Evolutionary conservation across 2,113 vertebrate species (phyloP), one percentile per base, ranked within the genome.

Genomic region (Axis porcinus): DNA sequence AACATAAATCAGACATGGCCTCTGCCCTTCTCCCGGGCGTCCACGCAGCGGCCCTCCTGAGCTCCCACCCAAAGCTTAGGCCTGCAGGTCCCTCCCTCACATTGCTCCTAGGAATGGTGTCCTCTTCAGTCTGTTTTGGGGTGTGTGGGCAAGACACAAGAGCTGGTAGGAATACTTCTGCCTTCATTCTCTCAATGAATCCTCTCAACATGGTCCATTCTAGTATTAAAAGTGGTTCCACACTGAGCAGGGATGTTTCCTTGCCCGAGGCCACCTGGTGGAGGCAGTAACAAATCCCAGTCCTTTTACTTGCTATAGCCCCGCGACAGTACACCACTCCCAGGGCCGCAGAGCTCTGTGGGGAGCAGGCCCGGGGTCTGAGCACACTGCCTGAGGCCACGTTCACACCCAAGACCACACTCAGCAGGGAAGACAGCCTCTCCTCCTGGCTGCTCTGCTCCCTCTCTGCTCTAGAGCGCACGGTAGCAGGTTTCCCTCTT

Each of bases 1-100:
- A 47, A 40, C 1, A 0, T 17, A 27, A 8, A 14, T 55, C 17
- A 2, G 78, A 14, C 12, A 10, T 14, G 33, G 60, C 67, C 58
- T 54, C 54, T 30, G n/a, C 33, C 17, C 0, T 36, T 55, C 36
- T 60, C 87, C 25, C 1, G 2, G 54, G 27, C 0, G 1, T 23
- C 67, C n/a, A 54, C 0, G 5, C 9, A n/a, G 90, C 2, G 7
- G 47, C 50, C 12, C 6, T 28, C 27, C 13, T 1, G n/a, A 76
- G 23, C 12, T 13, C 40, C 57, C 36, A 50, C 17, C 16, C 83
- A 21, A 45, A 79, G 82, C 36, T 21, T 19, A 6, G 54, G 33
- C 58, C 50, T 7, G 3, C 15, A 14, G 3, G 76, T 14, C 60
- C 36, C 43, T 30, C 6, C 16, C 25, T 27, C 30, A 8, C 13